Percentiles rank a stretch among this genome's conserved stretches.
Conservation (phyloP, 2,888 invertebrate genomes). For the Chromoteleia sp. region DNA sequence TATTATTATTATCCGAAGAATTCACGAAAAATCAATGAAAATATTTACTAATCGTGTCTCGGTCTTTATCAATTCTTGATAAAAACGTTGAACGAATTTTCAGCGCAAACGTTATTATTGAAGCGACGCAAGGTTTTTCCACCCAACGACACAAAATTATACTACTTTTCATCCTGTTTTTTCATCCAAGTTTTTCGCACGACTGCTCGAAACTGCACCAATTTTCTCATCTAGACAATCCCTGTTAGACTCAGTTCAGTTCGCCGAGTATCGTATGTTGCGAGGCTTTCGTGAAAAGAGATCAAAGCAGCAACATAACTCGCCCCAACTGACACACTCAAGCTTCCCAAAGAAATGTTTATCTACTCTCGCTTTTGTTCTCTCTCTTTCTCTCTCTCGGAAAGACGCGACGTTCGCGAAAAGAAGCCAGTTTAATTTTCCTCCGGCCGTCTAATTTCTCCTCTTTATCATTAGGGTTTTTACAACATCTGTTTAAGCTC, state of each 20-base stretch:
- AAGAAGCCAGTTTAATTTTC: slow-evolving; percentile 38
- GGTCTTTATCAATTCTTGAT: not conserved
- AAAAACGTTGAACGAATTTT: not conserved
- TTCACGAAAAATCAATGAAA: too few species aligned
- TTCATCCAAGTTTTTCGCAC: slow-evolving; percentile 30
- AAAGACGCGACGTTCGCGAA: slow-evolving; percentile 42
- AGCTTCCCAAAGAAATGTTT: slow-evolving; percentile 59
- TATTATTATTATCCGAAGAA: too few species aligned
- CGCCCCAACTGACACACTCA: slow-evolving; percentile 79
- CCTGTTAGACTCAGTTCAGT: slow-evolving; percentile 64
- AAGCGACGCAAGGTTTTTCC: slow-evolving; percentile 12
- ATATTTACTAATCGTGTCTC: too few species aligned
- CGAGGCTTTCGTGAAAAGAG: slow-evolving; percentile 61
- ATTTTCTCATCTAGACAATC: slow-evolving; percentile 58
- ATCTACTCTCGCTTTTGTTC: slow-evolving; percentile 62
- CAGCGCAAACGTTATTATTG: not conserved
- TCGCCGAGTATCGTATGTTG: slow-evolving; percentile 60
- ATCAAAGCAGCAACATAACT: slow-evolving; percentile 72
- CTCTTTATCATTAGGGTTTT: slow-evolving; percentile 13
- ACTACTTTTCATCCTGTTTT: slow-evolving; percentile 21
- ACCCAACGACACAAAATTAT: not conserved
- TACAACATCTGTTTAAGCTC: slow-evolving; percentile 35
- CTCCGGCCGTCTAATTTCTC: slow-evolving; percentile 14
- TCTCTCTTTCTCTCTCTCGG: slow-evolving; percentile 61
- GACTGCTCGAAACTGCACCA: slow-evolving; percentile 56